A percentile compares a stretch with the other conserved stretches of the same genome.
These are phyloP conservation scores for Drosophila sulfurigaster DNA, from an alignment of 1,140 invertebrate species.

Conservation along the genomic window DNA sequence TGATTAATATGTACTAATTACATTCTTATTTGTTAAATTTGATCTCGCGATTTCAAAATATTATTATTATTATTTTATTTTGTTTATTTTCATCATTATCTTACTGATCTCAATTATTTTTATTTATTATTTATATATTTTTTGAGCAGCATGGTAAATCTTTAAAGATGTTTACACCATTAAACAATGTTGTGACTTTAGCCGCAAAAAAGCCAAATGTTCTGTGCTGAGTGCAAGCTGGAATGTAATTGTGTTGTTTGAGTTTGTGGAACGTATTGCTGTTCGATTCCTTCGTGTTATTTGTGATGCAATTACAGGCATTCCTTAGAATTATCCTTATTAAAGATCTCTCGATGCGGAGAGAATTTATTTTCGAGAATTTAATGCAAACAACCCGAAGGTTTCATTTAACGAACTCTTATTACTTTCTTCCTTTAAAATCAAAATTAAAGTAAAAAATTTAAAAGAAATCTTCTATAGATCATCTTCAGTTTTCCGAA, in stretches of 20 bases:
- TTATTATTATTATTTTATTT: too few species aligned
- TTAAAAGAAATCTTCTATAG: neutral
- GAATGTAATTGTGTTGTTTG: slow-evolving; percentile 21
- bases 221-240: slow-evolving; percentile 23
- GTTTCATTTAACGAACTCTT: neutral
- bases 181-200: neutral
- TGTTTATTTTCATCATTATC: too few species aligned
- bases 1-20: too few species aligned
- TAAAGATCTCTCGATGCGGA: neutral
- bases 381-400: neutral
- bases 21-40: too few species aligned
- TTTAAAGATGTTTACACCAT: neutral
- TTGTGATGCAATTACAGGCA: slow-evolving; percentile 18
- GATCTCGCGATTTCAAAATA: too few species aligned
- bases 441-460: too few species aligned
- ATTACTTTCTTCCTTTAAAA: too few species aligned
- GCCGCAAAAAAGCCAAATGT: neutral
- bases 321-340: slow-evolving; percentile 27
- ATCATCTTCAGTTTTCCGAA: neutral
- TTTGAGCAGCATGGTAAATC: too few species aligned
- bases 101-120: too few species aligned
- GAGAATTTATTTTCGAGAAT: neutral
- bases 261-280: slow-evolving; percentile 47
- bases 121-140: too few species aligned
- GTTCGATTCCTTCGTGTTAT: slow-evolving; percentile 7